Conservation (phyloP, 2,888 invertebrate species). For the Colletes collaris region DNA sequence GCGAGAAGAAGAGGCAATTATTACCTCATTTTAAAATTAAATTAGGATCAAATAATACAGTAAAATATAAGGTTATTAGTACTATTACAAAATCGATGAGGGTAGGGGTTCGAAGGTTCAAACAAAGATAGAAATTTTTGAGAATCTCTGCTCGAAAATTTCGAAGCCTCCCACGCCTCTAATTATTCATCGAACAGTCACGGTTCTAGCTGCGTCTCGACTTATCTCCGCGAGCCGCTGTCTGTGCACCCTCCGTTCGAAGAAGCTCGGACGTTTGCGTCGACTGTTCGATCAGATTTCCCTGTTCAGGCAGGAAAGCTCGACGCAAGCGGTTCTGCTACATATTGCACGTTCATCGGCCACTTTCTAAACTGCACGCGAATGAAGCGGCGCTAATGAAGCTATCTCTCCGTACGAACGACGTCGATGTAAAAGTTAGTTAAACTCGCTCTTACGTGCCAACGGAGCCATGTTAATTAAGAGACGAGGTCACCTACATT, state of each 20-base stretch:
- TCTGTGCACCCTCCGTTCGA: neutral
- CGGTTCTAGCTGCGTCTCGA: too few species aligned
- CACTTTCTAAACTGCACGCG: slow-evolving; percentile 67
- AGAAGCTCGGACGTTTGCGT: neutral
- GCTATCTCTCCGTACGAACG: slow-evolving; percentile 70
- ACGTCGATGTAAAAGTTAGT: slow-evolving; percentile 74
- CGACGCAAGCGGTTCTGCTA: slow-evolving; percentile 31
- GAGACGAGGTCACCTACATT: slow-evolving; percentile 80
- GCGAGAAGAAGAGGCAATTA: too few species aligned
- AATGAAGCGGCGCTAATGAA: slow-evolving; percentile 78
- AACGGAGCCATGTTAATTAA: slow-evolving; percentile 76
- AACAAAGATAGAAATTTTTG: too few species aligned
- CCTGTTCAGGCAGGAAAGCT: slow-evolving; percentile 33
- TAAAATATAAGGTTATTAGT: too few species aligned
- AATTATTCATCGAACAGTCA: too few species aligned
- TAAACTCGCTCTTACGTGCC: slow-evolving; percentile 68
- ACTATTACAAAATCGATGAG: too few species aligned
- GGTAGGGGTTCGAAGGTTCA: too few species aligned
- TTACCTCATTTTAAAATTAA: too few species aligned
- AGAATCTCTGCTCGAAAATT: too few species aligned
- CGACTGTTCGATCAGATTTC: slow-evolving; percentile 10
- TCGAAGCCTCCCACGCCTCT: too few species aligned
- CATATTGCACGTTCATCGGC: slow-evolving; percentile 61
- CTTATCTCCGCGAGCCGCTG: too few species aligned
- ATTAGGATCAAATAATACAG: too few species aligned